Conservation (phyloP, 2,797 vertebrate genomes). For the Myoxocephalus aenaeus region DNA sequence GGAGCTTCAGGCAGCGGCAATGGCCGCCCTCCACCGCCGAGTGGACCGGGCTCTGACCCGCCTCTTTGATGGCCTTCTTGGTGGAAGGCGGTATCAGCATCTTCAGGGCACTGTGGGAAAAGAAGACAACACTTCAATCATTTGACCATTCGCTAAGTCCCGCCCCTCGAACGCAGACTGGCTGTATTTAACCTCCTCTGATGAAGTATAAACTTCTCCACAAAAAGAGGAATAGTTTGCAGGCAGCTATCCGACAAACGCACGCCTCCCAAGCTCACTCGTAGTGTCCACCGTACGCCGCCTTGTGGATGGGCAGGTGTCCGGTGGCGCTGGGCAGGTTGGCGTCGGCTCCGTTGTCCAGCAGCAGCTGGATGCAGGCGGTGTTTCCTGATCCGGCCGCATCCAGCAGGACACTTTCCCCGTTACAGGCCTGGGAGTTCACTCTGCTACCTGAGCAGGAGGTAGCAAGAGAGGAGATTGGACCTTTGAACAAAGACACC, state of each 20-base stretch:
- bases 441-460: conserved; percentile 83
- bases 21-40: conserved; percentile 89
- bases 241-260: too few relatives aligned
- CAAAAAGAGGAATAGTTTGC: too few relatives aligned
- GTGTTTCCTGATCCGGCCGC: conserved; percentile 88
- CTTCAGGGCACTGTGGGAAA: conserved; percentile 83
- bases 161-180: background rate
- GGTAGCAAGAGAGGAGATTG: background rate
- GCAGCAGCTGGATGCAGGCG: conserved; percentile 87
- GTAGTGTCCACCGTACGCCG: conserved; percentile 88
- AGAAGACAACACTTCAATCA: background rate
- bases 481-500: background rate
- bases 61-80: conserved; percentile 82
- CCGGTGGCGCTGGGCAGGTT: conserved; percentile 85
- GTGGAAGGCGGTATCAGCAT: conserved; percentile 88
- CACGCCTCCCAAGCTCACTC: conserved; percentile 81
- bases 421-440: conserved; percentile 86
- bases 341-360: conserved; percentile 89
- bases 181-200: too few relatives aligned
- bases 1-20: conserved; percentile 84
- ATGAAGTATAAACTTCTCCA: too few relatives aligned
- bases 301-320: conserved; percentile 89
- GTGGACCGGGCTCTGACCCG: conserved; percentile 85
- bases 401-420: conserved; percentile 86
- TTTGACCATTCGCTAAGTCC: background rate